Evolutionary conservation across 1,140 invertebrate genomes (phyloP).

Genomic region (Chironomus tepperi): DNA sequence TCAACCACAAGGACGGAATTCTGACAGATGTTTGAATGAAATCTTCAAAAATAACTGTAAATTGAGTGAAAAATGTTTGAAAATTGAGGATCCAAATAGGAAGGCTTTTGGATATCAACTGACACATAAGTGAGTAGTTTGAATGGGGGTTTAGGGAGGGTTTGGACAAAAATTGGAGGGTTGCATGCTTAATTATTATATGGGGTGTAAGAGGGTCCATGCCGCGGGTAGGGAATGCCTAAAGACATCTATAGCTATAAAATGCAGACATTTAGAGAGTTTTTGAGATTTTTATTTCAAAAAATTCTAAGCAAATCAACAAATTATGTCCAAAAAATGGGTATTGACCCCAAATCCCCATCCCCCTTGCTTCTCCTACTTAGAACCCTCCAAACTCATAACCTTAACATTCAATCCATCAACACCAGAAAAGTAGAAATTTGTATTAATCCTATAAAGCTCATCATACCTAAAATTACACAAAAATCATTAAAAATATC

Average conservation of each 20-base stretch:
- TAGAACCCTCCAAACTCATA: neutral
- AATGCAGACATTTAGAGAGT: no score
- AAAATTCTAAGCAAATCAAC: no score
- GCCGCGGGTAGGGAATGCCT: no score
- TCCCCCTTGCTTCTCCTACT: no score
- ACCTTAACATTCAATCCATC: neutral
- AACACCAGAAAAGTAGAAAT: neutral
- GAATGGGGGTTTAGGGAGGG: no score
- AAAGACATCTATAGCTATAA: no score
- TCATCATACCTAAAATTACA: neutral
- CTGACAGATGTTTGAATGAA: neutral
- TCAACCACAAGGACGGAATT: neutral
- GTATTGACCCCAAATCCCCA: no score
- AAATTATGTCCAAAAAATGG: no score
- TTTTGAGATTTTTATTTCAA: no score
- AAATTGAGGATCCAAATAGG: neutral
- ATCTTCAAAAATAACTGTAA: neutral
- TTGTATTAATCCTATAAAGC: neutral
- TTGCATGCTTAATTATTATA: no score
- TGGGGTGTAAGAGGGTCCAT: no score
- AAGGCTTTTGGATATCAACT: neutral
- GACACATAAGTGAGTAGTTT: neutral
- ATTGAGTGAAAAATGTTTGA: neutral
- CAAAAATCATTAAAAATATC: neutral
- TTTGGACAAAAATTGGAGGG: no score